Conservation (phyloP, 2,113 vertebrate genomes). For the Odocoileus virginianus region DNA sequence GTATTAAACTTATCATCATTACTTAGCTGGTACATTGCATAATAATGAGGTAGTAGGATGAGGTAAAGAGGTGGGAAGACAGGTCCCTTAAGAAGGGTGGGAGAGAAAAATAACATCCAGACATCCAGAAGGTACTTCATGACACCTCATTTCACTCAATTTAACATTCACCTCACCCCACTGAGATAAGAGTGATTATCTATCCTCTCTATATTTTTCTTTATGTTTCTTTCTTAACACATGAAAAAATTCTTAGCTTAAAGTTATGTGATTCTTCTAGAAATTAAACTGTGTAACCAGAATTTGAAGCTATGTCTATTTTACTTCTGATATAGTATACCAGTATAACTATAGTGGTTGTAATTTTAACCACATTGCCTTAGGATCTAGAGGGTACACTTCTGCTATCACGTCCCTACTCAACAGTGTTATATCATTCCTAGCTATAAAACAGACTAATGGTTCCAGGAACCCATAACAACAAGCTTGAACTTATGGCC, state of each 20-base stretch:
- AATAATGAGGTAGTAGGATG: background rate
- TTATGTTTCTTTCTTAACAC: background rate
- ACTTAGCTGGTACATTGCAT: background rate
- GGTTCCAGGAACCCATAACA: background rate
- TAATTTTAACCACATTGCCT: background rate
- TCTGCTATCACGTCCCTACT: background rate
- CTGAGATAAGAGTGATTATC: background rate
- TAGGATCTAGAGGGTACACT: background rate
- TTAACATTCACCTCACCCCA: background rate
- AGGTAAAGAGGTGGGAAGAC: background rate
- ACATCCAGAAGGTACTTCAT: background rate
- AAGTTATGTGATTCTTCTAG: background rate
- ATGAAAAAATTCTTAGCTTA: background rate
- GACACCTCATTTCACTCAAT: background rate
- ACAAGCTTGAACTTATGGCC: background rate
- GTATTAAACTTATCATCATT: background rate
- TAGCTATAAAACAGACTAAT: background rate
- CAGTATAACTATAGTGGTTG: background rate
- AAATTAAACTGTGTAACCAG: background rate
- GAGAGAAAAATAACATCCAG: background rate
- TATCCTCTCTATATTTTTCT: background rate
- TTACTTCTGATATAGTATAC: background rate
- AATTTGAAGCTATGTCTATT: background rate
- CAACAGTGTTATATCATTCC: background rate
- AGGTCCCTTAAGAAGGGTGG: background rate